A percentile compares a stretch with the other conserved stretches of the same genome.
These are phyloP conservation scores for Prionace glauca DNA, from an alignment of 2,797 vertebrate species.

Conservation along the genomic window DNA sequence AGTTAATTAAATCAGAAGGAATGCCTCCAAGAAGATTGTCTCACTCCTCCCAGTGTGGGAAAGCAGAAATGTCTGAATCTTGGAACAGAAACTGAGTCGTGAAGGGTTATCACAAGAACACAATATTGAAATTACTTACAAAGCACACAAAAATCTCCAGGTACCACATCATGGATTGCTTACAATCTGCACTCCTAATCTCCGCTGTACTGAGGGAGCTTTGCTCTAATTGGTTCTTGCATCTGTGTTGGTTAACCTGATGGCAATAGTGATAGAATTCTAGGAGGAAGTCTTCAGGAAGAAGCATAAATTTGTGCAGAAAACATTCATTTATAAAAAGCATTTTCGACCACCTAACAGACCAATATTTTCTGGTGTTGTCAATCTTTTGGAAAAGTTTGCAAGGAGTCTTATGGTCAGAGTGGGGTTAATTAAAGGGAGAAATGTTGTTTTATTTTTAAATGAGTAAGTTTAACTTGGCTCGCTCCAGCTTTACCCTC, in stretches of 20 bases:
- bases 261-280: neutral
- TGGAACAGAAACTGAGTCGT: neutral
- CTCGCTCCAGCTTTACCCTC: neutral
- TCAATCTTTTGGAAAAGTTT: neutral
- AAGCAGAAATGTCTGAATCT: neutral
- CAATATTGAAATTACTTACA: neutral
- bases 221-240: neutral
- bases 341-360: neutral
- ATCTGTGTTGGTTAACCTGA: neutral
- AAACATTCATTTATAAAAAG: neutral
- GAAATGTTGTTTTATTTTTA: neutral
- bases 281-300: neutral
- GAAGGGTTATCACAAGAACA: neutral
- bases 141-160: neutral
- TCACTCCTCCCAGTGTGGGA: neutral
- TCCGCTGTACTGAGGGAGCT: neutral
- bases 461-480: neutral
- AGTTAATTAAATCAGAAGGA: neutral
- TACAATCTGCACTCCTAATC: neutral
- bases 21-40: neutral
- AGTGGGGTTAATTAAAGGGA: neutral
- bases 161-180: neutral
- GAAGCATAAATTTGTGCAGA: neutral
- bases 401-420: neutral
- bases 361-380: neutral